Conservation (phyloP, 2,888 invertebrate species). For the Cantharis rustica region DNA sequence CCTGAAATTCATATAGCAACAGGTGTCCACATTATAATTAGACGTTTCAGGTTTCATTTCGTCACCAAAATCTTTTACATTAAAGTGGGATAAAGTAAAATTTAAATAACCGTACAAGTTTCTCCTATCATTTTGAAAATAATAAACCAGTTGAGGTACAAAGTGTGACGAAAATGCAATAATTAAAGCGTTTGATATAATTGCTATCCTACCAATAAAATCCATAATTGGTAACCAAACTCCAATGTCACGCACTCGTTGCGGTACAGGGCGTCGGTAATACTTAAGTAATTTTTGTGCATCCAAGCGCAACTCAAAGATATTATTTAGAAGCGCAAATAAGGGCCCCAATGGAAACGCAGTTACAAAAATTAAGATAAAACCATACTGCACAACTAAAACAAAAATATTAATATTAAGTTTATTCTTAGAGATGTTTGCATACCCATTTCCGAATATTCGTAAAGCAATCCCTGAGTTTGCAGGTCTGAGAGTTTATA, state of each 20-base stretch:
- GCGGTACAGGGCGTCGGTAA: conserved; percentile 74
- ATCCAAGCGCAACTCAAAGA: conserved; percentile 82
- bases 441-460: conserved; percentile 86
- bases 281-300: conserved; percentile 80
- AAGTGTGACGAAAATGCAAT: conserved; percentile 86
- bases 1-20: conserved; percentile 73
- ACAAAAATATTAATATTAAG: neutral
- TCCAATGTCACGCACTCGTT: conserved; percentile 76
- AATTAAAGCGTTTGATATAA: conserved; percentile 75
- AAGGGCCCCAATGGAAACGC: conserved; percentile 86
- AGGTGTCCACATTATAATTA: conserved; percentile 50
- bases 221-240: conserved; percentile 79
- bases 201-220: conserved; percentile 73
- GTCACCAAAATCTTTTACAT: conserved; percentile 64
- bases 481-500: conserved; percentile 68
- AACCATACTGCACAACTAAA: conserved; percentile 82
- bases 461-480: conserved; percentile 73
- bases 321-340: conserved; percentile 80
- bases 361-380: conserved; percentile 83
- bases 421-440: neutral
- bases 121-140: conserved; percentile 56
- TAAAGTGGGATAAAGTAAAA: conserved; percentile 69
- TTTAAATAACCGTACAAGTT: conserved; percentile 68
- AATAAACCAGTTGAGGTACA: conserved; percentile 78
- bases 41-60: conserved; percentile 47